Base-by-base conservation (phyloP, 2,888 invertebrate species). In the Leptothorax acervorum region DNA sequence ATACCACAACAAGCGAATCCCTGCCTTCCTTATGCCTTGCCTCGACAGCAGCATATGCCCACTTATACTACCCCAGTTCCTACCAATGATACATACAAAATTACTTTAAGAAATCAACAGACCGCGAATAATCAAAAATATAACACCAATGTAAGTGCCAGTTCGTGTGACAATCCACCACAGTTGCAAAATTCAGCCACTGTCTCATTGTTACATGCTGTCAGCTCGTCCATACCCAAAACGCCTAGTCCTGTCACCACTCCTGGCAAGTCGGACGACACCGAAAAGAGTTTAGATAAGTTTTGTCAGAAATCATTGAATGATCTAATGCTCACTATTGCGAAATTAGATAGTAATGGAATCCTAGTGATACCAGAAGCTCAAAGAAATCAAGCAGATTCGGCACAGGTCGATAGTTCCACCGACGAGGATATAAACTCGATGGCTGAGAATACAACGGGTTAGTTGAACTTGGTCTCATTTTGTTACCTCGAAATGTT, bases 291-390 rank as follows among this genome's bases (percentile, higher is more conserved):
- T 89, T 96, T 98, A 92, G 98, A 98, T 95, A 97, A 97, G 94
- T 97, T 97, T 94, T 97, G 98, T 94, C 97, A 97, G 94, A 98
- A 98, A 93, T 97, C 97, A 1, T 97, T 98, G 86, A 97, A 97
- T 93, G 98, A 98, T 95, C 95, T 98, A 89, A 97, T 98, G 97
- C 97, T 97, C 84, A 98, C 98, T 84, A 98, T 98, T 94, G 98
- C 98, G 87, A 98, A 98, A 95, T 95, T 98, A 92, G 98, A 98
- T 95, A 97, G 97, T 39, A 98, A 98, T 95, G 98, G 98, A 63
- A 98, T 98, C 86, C 97, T 97, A 93, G 96, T 97, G 42, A 95
- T 97, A 89, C 96, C 97, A 0, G 97, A 97, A 95, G 96, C 95
- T 9, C 96, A 96, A 92, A 94, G 93, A 85, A 93, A 92, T 88